Evolutionary conservation across 2,797 vertebrate species (phyloP), one percentile per base, ranked within the genome.

Genomic region (Monodelphis domestica): DNA sequence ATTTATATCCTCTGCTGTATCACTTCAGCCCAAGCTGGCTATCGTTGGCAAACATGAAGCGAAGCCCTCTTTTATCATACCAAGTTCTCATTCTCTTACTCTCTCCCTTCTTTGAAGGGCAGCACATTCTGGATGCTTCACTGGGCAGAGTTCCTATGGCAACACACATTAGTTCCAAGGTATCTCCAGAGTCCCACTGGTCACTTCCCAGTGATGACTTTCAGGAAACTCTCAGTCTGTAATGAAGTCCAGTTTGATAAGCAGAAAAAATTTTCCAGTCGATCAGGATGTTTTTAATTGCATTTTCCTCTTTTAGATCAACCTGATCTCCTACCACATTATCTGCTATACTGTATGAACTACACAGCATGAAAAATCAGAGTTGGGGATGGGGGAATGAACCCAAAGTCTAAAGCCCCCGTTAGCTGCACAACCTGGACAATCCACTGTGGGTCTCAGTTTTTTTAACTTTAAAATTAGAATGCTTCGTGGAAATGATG

Each of bases 121-220:
- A 45, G 14, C 30, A 93, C 30, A 93, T 53, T 84, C 50, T 45
- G 28, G 78, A 93, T 52, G 12, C 63, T 52, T 87, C 53, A 91
- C 51, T 89, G 1, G 91, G 91, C 54, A 90, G 17, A 93, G 38
- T 70, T 94, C 57, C 30, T 70, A 90, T 5, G 30, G 53, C 53
- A 88, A 59, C 9, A 94, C 33, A 91, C 45, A 87, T 24, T 84
- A 50, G 26, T 92, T 78, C 53, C 33, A n/a, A 7, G 56, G 28
- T n/a, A 93, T 55, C 70, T 91, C 88, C 84, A 45, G 63, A 50
- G 38, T 78, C 30, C 7, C 33, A 92, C 54, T 88, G 70, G 53
- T 90, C 87, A 87, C 90, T 57, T 91, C 45, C 59, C 63, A 92
- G 50, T 93, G 90, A 84, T 12, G 33, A n/a, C 50, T 94, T 94